Percentiles rank a stretch among this genome's conserved stretches.
These are phyloP conservation scores for Lithophane leautieri DNA, from an alignment of 2,888 invertebrate species.

Conservation along the genomic window DNA sequence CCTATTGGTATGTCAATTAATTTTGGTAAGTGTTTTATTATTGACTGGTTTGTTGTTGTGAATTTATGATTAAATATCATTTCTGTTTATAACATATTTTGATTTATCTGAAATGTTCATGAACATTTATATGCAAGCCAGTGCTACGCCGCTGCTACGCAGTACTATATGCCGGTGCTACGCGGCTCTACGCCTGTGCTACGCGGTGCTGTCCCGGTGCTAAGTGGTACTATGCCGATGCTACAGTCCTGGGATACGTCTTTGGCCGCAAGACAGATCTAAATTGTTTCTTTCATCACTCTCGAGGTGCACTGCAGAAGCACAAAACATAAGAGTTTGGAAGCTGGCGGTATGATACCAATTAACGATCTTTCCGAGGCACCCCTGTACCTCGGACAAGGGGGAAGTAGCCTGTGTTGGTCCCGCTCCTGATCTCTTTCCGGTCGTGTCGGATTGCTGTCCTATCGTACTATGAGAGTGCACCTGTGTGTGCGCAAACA, in stretches of 20 bases:
- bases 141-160: background rate
- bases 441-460: too few relatives aligned
- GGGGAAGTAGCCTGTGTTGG: too few relatives aligned
- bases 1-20: slow-evolving; percentile 42
- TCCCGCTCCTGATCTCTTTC: too few relatives aligned
- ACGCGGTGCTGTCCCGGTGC: background rate
- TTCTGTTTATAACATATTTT: background rate
- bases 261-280: background rate
- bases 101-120: background rate
- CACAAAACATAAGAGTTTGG: background rate
- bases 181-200: background rate
- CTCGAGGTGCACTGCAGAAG: background rate
- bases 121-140: background rate
- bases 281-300: background rate
- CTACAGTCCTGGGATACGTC: background rate
- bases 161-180: background rate
- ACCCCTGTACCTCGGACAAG: too few relatives aligned
- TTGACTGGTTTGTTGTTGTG: slow-evolving; percentile 2
- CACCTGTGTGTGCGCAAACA: too few relatives aligned
- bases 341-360: too few relatives aligned
- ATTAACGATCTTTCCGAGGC: too few relatives aligned
- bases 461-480: too few relatives aligned
- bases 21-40: slow-evolving; percentile 42
- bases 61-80: background rate
- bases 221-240: background rate